These are phyloP conservation scores for Prostheceraeus crozeri DNA, from an alignment of 2,888 invertebrate genomes.

Conservation along the genomic window DNA sequence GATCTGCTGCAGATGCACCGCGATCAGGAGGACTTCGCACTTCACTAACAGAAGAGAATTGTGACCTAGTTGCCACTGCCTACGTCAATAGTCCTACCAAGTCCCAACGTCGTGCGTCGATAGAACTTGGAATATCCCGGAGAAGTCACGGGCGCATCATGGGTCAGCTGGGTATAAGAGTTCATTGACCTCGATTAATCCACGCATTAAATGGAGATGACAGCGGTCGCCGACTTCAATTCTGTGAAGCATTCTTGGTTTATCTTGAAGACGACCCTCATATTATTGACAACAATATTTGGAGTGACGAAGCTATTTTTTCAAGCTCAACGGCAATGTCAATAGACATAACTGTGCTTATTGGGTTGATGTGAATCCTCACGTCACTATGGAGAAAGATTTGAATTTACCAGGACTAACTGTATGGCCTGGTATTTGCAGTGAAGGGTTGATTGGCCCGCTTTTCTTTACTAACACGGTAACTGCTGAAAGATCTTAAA, in stretches of 20 bases:
- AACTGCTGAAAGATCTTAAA: too few relatives aligned
- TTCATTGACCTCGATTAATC: too few relatives aligned
- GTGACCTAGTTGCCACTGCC: conserved; percentile 15
- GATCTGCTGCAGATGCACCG: conserved; percentile 16
- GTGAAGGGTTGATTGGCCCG: conserved; percentile 19
- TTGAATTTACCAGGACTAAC: conserved; percentile 18
- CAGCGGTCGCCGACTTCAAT: neutral
- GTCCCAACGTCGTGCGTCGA: too few relatives aligned
- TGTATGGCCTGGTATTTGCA: conserved; percentile 21
- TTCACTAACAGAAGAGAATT: conserved; percentile 24
- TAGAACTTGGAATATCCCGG: too few relatives aligned
- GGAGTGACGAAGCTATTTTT: conserved; percentile 18
- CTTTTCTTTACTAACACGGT: too few relatives aligned
- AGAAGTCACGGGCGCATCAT: too few relatives aligned
- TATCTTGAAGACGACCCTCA: conserved; percentile 6
- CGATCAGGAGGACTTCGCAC: neutral
- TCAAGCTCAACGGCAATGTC: conserved; percentile 18
- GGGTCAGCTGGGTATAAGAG: too few relatives aligned
- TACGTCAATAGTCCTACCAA: conserved; percentile 20
- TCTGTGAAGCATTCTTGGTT: conserved; percentile 10
- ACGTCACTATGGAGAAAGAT: conserved; percentile 9
- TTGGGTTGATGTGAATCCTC: conserved; percentile 14
- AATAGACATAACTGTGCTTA: conserved; percentile 15
- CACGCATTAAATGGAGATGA: conserved; percentile 25
- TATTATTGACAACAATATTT: conserved; percentile 11